These are phyloP conservation scores for Phrixothrix hirtus DNA, from an alignment of 2,888 invertebrate species.

Conservation along the genomic window DNA sequence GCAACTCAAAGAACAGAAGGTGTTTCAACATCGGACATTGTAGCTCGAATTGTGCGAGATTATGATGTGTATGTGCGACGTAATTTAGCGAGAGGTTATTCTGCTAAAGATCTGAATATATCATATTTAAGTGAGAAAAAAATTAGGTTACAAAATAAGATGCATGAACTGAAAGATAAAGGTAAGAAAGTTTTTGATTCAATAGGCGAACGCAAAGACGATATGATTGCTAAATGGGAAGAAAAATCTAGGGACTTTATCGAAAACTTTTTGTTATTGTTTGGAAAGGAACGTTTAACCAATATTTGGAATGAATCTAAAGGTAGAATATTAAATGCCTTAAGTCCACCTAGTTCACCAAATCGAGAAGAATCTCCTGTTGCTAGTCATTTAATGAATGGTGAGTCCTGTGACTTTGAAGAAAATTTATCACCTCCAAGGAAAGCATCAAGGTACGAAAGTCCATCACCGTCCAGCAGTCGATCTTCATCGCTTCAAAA, in stretches of 20 bases:
- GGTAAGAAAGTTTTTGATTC: conserved; percentile 83
- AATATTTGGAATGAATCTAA: conserved; percentile 93
- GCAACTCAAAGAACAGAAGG: conserved; percentile 91
- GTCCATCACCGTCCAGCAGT: no score
- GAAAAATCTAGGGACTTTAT: conserved; percentile 96
- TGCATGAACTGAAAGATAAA: conserved; percentile 93
- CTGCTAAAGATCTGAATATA: conserved; percentile 97
- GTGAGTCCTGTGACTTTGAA: no score
- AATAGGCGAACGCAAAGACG: conserved; percentile 86
- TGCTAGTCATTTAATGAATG: no score
- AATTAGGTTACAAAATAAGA: conserved; percentile 93
- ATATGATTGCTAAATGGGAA: conserved; percentile 95
- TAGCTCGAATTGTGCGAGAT: conserved; percentile 93
- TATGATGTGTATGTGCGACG: conserved; percentile 99
- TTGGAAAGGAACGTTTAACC: conserved; percentile 84
- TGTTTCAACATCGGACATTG: conserved; percentile 98
- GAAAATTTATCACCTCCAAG: no score
- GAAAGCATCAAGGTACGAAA: no score
- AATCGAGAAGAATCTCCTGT: no score
- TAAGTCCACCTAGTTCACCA: no score
- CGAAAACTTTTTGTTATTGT: conserved; percentile 92
- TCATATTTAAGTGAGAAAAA: conserved; percentile 98
- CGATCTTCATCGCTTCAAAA: no score
- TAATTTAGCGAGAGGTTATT: conserved; percentile 95
- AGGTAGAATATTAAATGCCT: conserved; percentile 85